phyloP scores from a whole-genome alignment of 2,113 vertebrate species.

The Gila orcuttii region DNA sequence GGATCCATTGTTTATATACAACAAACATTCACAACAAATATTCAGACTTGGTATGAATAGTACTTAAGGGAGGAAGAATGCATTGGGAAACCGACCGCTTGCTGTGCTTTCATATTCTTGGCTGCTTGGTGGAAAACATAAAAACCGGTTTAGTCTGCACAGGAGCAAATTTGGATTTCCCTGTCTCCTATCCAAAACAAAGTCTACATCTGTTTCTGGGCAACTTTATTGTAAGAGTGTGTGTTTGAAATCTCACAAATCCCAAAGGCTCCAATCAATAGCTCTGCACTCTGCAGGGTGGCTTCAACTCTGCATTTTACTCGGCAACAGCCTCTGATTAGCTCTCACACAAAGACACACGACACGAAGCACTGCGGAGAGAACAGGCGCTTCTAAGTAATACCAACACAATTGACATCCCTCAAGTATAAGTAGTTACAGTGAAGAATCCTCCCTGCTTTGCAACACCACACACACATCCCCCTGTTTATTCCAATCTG shows the following conservation, averaged over 20 bases:
- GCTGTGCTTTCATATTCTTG: constrained; percentile 1
- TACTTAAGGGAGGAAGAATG: not conserved
- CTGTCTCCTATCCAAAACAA: constrained; percentile 7
- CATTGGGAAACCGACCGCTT: not conserved
- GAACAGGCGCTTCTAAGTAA: constrained; percentile 23
- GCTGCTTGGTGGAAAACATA: not conserved
- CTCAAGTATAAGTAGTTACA: constrained; percentile 38
- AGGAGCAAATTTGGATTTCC: constrained; percentile 3
- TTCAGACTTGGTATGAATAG: not conserved
- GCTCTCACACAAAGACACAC: constrained; percentile 39
- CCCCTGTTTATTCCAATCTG: not conserved
- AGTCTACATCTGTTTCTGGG: constrained; percentile 34
- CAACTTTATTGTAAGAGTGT: constrained; percentile 48
- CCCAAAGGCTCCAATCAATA: constrained; percentile 60
- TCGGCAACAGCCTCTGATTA: constrained; percentile 54
- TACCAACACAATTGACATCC: constrained; percentile 40
- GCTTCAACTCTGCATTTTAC: constrained; percentile 45
- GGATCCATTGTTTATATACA: not conserved
- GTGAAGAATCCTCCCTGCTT: constrained; percentile 3
- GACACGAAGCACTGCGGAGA: constrained; percentile 36
- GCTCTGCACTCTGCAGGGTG: constrained; percentile 32
- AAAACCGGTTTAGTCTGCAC: constrained; percentile 1
- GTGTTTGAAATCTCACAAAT: constrained; percentile 28
- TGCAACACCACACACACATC: not conserved
- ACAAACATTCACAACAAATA: constrained; percentile 2